Evolutionary conservation across 2,113 vertebrate genomes (phyloP).

Genomic region (Cardinalis cardinalis): DNA sequence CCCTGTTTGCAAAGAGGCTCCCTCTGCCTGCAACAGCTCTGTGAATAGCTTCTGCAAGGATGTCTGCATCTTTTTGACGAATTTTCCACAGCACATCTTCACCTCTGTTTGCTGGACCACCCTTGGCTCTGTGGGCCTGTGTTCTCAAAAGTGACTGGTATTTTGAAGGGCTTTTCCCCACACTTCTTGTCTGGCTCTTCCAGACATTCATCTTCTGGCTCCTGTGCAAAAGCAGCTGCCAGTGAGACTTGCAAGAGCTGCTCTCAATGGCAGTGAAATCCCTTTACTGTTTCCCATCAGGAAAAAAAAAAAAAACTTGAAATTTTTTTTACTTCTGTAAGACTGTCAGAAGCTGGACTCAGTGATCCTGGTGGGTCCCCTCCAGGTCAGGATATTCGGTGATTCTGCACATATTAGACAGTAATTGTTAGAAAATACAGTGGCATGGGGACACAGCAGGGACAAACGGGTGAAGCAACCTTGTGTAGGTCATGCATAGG

Average conservation of each 20-base stretch:
- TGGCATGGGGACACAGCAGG: neutral
- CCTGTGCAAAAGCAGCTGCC: neutral
- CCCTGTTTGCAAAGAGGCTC: neutral
- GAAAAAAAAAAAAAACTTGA: neutral
- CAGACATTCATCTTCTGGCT: neutral
- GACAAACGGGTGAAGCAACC: neutral
- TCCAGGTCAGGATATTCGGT: neutral
- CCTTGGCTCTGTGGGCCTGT: neutral
- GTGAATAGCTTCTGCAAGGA: neutral
- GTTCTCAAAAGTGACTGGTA: neutral
- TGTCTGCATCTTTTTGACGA: neutral
- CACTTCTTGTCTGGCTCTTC: accelerated
- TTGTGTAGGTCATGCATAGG: neutral
- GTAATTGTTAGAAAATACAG: neutral
- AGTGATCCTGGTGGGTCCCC: neutral
- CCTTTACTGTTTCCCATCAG: neutral
- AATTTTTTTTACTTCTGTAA: neutral
- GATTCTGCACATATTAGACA: neutral
- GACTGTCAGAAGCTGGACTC: neutral
- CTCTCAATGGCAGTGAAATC: neutral
- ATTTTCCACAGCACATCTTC: neutral
- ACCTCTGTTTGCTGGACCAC: neutral
- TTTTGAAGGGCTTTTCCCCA: neutral
- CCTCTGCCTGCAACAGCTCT: too few relatives aligned
- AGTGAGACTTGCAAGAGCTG: neutral